Conservation (phyloP, 1,140 invertebrate species). For the Gonioctena quinquepunctata region DNA sequence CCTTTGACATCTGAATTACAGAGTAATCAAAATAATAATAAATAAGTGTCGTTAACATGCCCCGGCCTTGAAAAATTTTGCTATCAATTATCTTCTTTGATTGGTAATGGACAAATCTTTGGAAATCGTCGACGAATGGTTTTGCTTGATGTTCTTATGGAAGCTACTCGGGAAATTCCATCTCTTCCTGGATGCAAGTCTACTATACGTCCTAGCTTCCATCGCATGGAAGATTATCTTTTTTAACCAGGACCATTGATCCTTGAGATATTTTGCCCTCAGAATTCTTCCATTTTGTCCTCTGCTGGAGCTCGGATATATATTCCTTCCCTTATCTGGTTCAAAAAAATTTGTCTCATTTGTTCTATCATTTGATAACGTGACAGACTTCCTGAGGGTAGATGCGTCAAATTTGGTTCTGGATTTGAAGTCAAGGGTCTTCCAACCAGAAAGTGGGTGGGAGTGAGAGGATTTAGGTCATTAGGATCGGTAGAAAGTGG, state of each 20-base stretch:
- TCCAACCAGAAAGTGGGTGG: constrained; percentile 36
- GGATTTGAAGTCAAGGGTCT: neutral
- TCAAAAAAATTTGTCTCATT: constrained; percentile 11
- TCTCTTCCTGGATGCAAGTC: too few relatives aligned
- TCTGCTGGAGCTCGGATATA: neutral
- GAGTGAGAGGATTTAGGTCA: constrained; percentile 42
- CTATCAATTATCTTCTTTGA: too few relatives aligned
- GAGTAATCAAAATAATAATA: too few relatives aligned
- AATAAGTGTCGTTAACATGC: too few relatives aligned
- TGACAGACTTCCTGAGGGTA: constrained; percentile 14
- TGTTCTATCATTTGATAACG: constrained; percentile 3
- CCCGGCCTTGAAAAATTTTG: too few relatives aligned
- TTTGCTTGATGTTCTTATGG: too few relatives aligned
- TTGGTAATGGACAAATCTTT: too few relatives aligned
- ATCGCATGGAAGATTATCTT: neutral
- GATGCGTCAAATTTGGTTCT: neutral
- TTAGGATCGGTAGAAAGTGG: constrained; percentile 37
- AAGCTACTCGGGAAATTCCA: too few relatives aligned
- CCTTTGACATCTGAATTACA: too few relatives aligned
- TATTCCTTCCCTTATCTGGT: neutral
- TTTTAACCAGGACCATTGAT: neutral
- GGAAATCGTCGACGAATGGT: too few relatives aligned
- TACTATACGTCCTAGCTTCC: too few relatives aligned
- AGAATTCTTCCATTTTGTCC: neutral
- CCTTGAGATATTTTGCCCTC: neutral